These are phyloP conservation scores for Leptogaster cylindrica DNA, from an alignment of 2,888 invertebrate species.

Conservation along the genomic window DNA sequence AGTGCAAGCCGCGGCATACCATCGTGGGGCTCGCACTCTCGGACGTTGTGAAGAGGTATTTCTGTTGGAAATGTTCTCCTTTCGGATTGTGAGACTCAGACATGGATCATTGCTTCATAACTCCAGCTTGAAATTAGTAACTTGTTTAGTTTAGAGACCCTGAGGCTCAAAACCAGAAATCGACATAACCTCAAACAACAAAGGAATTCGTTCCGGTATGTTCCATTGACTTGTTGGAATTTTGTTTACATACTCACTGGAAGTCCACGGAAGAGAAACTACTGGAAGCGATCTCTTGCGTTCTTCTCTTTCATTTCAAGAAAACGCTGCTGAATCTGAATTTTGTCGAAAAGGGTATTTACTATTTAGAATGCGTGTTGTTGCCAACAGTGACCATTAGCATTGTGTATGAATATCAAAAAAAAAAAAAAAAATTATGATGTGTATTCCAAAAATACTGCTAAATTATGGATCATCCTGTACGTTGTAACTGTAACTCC, in stretches of 20 bases:
- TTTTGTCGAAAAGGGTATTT: no score
- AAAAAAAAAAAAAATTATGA: no score
- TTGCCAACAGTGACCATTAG: no score
- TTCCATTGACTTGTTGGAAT: slow-evolving; percentile 29
- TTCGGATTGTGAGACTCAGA: no score
- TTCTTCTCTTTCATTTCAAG: background rate
- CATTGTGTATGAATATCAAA: no score
- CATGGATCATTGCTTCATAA: background rate
- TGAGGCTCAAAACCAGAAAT: slow-evolving; percentile 17
- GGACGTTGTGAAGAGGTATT: slow-evolving; percentile 13
- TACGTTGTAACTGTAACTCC: no score
- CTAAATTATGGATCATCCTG: no score
- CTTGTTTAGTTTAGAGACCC: slow-evolving; percentile 9
- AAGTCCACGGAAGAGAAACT: background rate
- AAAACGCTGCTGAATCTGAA: no score
- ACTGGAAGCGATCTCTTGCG: background rate
- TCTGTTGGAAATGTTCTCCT: background rate
- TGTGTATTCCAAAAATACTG: no score
- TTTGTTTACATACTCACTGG: slow-evolving; percentile 30
- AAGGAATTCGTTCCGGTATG: background rate
- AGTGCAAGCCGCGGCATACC: background rate
- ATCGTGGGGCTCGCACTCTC: background rate
- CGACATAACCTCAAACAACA: slow-evolving; percentile 34
- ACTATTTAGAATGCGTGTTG: no score
- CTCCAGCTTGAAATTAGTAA: slow-evolving; percentile 14